Evolutionary conservation across 2,888 invertebrate genomes (phyloP), one percentile per base, ranked within the genome.

Genomic region (Elegia similella): DNA sequence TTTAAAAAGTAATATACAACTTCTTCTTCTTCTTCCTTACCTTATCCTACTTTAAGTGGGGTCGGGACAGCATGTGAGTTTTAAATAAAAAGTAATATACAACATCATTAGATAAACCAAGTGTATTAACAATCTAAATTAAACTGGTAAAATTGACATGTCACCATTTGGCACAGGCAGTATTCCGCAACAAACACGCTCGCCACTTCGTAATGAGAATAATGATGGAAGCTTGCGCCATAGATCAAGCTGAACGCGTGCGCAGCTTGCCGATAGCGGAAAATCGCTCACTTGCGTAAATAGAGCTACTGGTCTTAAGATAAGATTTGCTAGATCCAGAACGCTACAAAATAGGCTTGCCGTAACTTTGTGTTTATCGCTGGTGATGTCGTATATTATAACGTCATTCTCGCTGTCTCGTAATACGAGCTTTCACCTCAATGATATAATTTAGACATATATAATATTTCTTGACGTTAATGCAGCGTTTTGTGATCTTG

Each of bases 261-360:
- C 84, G 75, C 78, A 55, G 81, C 72, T 71, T 79, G 78, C 73
- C 79, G 84, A 83, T 84, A 75, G 80, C 79, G 81, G 80, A 78
- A 83, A 84, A 84, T 82, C 81, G 78, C 74, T 76, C 72, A 80
- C 86, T 90, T 90, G 89, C 90, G 88, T 87, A 88, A 90, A 84
- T 80, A 75, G 80, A 62, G 67, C 71, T 68, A 67, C 72, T 68
- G 67, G 71, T 69, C 69, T 70, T 72, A 59, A 73, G 70, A 73
- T 76, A 74, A 75, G 72, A 75, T 75, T 72, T 62, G 73, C 66
- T 68, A 62, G 67, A 74, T 78, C 72, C 64, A 69, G 62, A 68
- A 62, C 63, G 43, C 62, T 66, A 63, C 63, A 56, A 57, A 57
- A 60, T 63, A 59, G 63, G 67, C 61, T 66, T 62, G 65, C 64